These are phyloP conservation scores for Eclectus roratus DNA, from an alignment of 2,113 vertebrate species.

Conservation along the genomic window DNA sequence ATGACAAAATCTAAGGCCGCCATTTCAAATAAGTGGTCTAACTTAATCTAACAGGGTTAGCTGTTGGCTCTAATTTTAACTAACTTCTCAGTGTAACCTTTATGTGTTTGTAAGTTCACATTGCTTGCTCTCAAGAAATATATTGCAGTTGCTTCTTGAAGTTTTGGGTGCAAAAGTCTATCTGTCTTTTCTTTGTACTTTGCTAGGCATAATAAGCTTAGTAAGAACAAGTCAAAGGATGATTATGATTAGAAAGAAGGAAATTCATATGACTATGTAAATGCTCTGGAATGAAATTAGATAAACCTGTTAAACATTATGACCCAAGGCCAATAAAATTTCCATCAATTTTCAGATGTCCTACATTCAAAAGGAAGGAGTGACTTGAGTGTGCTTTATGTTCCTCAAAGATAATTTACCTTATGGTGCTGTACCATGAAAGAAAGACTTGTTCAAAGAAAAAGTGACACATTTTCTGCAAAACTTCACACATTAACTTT, in stretches of 20 bases:
- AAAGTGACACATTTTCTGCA: constrained; percentile 56
- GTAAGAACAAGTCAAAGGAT: constrained; percentile 19
- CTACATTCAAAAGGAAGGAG: constrained; percentile 55
- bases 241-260: constrained; percentile 5
- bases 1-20: not conserved
- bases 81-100: constrained; percentile 15
- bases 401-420: constrained; percentile 66
- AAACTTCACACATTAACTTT: constrained; percentile 57
- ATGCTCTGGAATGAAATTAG: constrained; percentile 57
- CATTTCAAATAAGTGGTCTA: not conserved
- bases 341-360: constrained; percentile 59
- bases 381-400: constrained; percentile 47
- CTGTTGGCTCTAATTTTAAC: constrained; percentile 22
- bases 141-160: not conserved
- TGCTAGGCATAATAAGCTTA: not conserved
- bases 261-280: constrained; percentile 6
- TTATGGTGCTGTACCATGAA: constrained; percentile 60
- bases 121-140: not conserved
- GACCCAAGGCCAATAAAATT: constrained; percentile 49
- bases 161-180: not conserved
- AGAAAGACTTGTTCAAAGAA: constrained; percentile 66
- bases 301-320: constrained; percentile 60
- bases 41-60: not conserved
- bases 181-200: constrained; percentile 1
- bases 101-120: not conserved